These are phyloP conservation scores for Bombus sylvicola DNA, from an alignment of 1,140 invertebrate genomes.

Conservation along the genomic window DNA sequence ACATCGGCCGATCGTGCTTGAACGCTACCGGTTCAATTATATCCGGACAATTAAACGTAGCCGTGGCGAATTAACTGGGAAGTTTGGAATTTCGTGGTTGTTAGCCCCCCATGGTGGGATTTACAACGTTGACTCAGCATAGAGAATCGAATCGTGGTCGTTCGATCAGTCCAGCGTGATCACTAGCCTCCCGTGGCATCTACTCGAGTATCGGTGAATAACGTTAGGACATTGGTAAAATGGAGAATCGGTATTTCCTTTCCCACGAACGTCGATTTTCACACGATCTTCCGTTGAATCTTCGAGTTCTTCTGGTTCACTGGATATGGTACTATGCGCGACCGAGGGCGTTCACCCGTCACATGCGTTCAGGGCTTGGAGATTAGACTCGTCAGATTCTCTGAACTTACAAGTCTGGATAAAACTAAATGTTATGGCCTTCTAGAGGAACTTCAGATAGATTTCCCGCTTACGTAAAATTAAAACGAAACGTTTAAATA, in stretches of 20 bases:
- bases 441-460: not conserved
- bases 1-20: constrained; percentile 48
- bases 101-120: constrained; percentile 61
- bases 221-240: not conserved
- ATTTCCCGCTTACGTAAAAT: too few relatives aligned
- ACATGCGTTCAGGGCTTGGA: not conserved
- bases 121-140: constrained; percentile 38
- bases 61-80: constrained; percentile 58
- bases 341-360: not conserved
- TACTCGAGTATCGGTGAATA: not conserved
- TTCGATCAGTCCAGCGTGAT: not conserved
- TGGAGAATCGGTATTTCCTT: not conserved
- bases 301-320: not conserved
- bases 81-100: constrained; percentile 57
- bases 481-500: too few relatives aligned
- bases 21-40: constrained; percentile 68
- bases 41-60: constrained; percentile 66
- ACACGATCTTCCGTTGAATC: not conserved
- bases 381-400: not conserved
- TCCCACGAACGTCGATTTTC: constrained; percentile 5
- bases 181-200: not conserved
- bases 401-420: not conserved
- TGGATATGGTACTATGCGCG: too few relatives aligned
- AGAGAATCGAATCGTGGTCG: not conserved
- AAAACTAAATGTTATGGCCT: too few relatives aligned